These are phyloP conservation scores for Acanthochromis polyacanthus DNA, from an alignment of 2,113 vertebrate species.

Conservation along the genomic window DNA sequence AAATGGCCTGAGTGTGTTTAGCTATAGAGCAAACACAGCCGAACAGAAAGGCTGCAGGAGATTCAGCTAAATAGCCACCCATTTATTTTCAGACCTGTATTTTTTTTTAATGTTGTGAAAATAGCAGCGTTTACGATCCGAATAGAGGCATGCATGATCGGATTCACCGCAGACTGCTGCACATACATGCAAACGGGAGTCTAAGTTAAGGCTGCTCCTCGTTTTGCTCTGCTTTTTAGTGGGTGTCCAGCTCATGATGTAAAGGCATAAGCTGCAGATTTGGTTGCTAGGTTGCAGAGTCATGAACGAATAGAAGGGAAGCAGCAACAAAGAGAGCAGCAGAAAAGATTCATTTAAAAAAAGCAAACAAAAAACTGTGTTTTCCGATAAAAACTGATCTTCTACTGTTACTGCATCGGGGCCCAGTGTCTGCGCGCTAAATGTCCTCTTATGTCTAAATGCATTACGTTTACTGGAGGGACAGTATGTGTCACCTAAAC, in stretches of 20 bases:
- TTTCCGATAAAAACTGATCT: constrained; percentile 1
- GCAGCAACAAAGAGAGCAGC: constrained; percentile 23
- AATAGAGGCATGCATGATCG: not conserved
- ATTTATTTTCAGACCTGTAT: not conserved
- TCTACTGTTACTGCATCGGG: not conserved
- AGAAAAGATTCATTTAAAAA: not conserved
- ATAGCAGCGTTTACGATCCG: not conserved
- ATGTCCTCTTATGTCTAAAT: too few species aligned
- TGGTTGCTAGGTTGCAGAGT: constrained; percentile 68
- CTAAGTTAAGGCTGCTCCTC: not conserved
- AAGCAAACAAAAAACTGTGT: too few species aligned
- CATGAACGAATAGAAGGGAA: constrained; percentile 13
- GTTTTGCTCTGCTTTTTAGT: constrained; percentile 22
- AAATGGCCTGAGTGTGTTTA: constrained; percentile 6
- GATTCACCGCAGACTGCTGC: not conserved
- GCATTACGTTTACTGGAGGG: too few species aligned
- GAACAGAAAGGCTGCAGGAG: not conserved
- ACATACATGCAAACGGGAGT: not conserved
- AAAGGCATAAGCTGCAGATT: constrained; percentile 41
- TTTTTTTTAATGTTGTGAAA: not conserved
- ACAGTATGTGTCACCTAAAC: too few species aligned
- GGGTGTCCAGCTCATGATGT: constrained; percentile 40
- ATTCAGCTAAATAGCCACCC: not conserved
- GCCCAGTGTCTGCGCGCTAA: not conserved
- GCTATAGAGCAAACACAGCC: constrained; percentile 10